phyloP scores from a whole-genome alignment of 2,888 invertebrate genomes.

The Gymnosoma rotundatum region DNA sequence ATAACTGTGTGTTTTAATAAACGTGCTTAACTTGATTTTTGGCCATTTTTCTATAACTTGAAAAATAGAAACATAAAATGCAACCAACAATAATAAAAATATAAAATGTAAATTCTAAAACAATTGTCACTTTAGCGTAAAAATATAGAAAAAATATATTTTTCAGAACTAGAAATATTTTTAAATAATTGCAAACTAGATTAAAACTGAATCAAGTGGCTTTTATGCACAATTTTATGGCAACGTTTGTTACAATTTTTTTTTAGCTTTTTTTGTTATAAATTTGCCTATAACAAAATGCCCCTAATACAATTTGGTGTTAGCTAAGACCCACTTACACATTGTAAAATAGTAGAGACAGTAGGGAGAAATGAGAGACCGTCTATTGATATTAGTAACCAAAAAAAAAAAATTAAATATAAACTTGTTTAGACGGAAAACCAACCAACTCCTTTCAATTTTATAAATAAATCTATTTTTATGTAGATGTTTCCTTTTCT shows the following conservation, averaged over 20 bases:
- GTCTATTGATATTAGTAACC: background rate
- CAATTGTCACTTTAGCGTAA: slow-evolving; percentile 49
- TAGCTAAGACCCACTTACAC: background rate
- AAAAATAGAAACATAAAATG: background rate
- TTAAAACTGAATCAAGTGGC: slow-evolving; percentile 73
- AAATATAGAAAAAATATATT: slow-evolving; percentile 14
- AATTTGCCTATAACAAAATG: slow-evolving; percentile 46
- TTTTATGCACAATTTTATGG: slow-evolving; percentile 66
- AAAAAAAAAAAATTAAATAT: too few species aligned
- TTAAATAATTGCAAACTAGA: slow-evolving; percentile 74
- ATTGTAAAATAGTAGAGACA: background rate
- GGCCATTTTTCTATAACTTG: slow-evolving; percentile 44
- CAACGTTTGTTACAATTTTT: slow-evolving; percentile 10
- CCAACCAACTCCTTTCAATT: too few species aligned
- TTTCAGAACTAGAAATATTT: slow-evolving; percentile 53
- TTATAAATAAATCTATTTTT: too few species aligned
- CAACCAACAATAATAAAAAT: slow-evolving; percentile 27
- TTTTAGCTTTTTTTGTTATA: slow-evolving; percentile 14
- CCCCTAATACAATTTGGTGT: slow-evolving; percentile 16
- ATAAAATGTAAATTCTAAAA: slow-evolving; percentile 49
- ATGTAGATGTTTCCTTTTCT: too few species aligned
- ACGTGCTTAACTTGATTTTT: slow-evolving; percentile 60
- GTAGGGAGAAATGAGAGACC: background rate
- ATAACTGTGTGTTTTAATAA: slow-evolving; percentile 34
- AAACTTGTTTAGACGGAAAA: too few species aligned